phyloP scores from a whole-genome alignment of 64 coral and sea anemone species.

The Pachyseris speciosa region DNA sequence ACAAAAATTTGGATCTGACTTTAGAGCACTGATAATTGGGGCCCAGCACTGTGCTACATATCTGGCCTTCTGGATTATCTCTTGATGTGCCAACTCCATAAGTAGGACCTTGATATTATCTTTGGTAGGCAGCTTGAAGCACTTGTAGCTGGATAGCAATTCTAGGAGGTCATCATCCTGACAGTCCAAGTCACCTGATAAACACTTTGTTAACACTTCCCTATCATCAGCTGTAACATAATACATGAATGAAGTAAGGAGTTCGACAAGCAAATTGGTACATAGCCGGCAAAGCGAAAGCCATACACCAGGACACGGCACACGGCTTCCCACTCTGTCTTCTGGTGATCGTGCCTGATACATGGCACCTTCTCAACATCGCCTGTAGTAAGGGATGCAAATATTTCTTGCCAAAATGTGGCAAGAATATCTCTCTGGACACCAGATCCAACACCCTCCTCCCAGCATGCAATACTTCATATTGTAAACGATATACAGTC shows the following conservation, averaged over 20 bases:
- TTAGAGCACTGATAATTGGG: slow-evolving; percentile 21
- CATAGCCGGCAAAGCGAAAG: slow-evolving; percentile 42
- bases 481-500: no score
- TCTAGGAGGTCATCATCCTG: slow-evolving; percentile 43
- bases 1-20: neutral
- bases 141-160: slow-evolving; percentile 43
- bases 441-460: slow-evolving; percentile 62
- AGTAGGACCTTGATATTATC: slow-evolving; percentile 39
- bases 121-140: slow-evolving; percentile 40
- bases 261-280: slow-evolving; percentile 70
- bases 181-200: slow-evolving; percentile 48
- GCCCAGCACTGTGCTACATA: slow-evolving; percentile 47
- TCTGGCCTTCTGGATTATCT: slow-evolving; percentile 43
- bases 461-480: no score
- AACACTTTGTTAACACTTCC: slow-evolving; percentile 47
- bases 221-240: slow-evolving; percentile 70
- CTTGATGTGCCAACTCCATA: slow-evolving; percentile 51
- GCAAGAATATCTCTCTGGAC: slow-evolving; percentile 34
- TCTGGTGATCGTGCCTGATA: slow-evolving; percentile 57
- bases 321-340: slow-evolving; percentile 64
- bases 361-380: slow-evolving; percentile 57
- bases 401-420: slow-evolving; percentile 59
- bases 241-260: slow-evolving; percentile 47
- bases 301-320: slow-evolving; percentile 46
- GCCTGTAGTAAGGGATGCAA: slow-evolving; percentile 25